These are phyloP conservation scores for Microtus oregoni DNA, from an alignment of 2,113 vertebrate genomes.

Conservation along the genomic window DNA sequence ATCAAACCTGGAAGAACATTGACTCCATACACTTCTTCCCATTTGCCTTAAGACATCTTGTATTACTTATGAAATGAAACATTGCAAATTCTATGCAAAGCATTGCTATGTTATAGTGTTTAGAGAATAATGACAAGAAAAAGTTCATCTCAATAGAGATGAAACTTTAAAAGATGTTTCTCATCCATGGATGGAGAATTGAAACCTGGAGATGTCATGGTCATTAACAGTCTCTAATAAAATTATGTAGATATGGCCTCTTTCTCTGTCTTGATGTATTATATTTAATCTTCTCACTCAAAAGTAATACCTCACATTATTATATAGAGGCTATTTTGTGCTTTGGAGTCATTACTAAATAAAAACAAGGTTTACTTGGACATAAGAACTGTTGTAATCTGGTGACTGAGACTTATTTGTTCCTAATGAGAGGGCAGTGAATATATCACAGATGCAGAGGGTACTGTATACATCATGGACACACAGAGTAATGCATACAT, in stretches of 20 bases:
- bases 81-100: background rate
- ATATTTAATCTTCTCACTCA: background rate
- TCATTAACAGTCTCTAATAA: background rate
- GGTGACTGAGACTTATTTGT: background rate
- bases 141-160: background rate
- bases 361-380: background rate
- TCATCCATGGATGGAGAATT: background rate
- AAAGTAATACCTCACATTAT: background rate
- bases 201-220: background rate
- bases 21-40: background rate
- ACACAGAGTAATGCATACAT: background rate
- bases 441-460: background rate
- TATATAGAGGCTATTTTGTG: background rate
- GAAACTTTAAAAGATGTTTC: background rate
- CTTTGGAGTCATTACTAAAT: background rate
- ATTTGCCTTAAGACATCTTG: background rate
- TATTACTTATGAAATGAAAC: background rate
- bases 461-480: background rate
- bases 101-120: background rate
- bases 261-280: background rate
- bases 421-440: background rate
- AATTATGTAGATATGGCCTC: background rate
- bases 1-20: background rate
- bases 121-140: background rate
- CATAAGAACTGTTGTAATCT: background rate